These are phyloP conservation scores for Polyodon spathula DNA, from an alignment of 2,113 vertebrate species.

Conservation along the genomic window DNA sequence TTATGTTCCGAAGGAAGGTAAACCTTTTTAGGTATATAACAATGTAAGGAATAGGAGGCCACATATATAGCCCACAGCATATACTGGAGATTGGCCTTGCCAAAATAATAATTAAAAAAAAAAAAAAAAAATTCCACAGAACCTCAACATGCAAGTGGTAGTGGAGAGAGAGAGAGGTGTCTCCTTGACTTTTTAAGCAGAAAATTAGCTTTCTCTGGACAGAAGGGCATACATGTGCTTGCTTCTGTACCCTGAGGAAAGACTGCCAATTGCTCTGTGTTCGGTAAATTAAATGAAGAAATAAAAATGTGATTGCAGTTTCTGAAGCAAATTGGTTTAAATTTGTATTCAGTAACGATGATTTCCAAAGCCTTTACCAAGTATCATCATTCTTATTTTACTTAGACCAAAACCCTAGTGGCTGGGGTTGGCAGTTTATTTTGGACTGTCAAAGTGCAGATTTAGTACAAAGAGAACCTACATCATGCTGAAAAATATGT, in stretches of 20 bases:
- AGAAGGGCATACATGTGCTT: background rate
- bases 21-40: background rate
- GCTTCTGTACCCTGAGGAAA: slow-evolving; percentile 1
- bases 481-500: no score
- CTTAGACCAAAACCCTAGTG: background rate
- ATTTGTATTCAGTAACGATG: background rate
- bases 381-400: slow-evolving; percentile 1
- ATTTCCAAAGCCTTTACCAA: background rate
- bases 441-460: background rate
- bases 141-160: background rate
- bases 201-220: slow-evolving; percentile 4
- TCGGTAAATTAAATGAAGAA: slow-evolving; percentile 4
- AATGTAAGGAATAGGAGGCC: background rate
- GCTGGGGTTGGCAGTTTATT: background rate
- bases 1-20: no score
- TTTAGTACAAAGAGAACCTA: background rate
- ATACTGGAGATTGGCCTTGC: background rate
- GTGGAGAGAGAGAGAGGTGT: background rate
- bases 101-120: no score
- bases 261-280: slow-evolving; percentile 1
- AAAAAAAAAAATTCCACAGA: background rate
- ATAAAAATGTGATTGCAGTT: background rate
- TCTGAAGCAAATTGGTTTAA: background rate
- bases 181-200: background rate
- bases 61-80: background rate